Evolutionary conservation across 2,113 vertebrate species (phyloP).

Genomic region (Trachemys scripta): DNA sequence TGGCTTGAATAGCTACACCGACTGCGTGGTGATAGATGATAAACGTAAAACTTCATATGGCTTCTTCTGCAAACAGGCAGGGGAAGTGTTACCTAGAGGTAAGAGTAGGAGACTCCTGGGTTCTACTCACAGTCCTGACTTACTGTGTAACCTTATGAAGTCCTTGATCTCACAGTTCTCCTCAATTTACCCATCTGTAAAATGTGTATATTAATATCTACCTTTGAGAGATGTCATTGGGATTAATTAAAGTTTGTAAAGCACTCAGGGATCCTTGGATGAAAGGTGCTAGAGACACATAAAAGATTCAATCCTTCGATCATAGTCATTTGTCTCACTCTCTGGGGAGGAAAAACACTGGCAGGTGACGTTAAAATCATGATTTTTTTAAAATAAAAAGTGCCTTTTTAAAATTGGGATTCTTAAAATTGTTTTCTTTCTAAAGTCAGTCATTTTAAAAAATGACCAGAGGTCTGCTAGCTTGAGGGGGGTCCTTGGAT

Average conservation of each 20-base stretch:
- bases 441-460: not conserved
- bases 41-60: not conserved
- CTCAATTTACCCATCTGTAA: not conserved
- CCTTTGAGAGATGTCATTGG: not conserved
- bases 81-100: not conserved
- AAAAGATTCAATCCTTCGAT: conserved; percentile 49
- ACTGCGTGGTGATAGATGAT: not conserved
- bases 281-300: not conserved
- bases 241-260: conserved; percentile 45
- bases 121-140: rapidly evolving
- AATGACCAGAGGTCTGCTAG: conserved; percentile 53
- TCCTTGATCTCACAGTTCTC: rapidly evolving
- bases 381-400: not conserved
- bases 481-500: not conserved
- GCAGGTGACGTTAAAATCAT: conserved; percentile 46
- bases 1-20: not conserved
- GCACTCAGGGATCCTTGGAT: not conserved
- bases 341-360: conserved; percentile 13
- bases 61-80: not conserved
- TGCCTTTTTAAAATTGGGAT: conserved; percentile 26
- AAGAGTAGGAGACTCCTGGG: not conserved
- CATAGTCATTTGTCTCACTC: conserved; percentile 54
- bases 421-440: not conserved
- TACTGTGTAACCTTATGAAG: rapidly evolving
- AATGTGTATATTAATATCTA: not conserved